These are phyloP conservation scores for Chlorocebus sabaeus DNA, from an alignment of 2,113 vertebrate genomes.

Conservation along the genomic window DNA sequence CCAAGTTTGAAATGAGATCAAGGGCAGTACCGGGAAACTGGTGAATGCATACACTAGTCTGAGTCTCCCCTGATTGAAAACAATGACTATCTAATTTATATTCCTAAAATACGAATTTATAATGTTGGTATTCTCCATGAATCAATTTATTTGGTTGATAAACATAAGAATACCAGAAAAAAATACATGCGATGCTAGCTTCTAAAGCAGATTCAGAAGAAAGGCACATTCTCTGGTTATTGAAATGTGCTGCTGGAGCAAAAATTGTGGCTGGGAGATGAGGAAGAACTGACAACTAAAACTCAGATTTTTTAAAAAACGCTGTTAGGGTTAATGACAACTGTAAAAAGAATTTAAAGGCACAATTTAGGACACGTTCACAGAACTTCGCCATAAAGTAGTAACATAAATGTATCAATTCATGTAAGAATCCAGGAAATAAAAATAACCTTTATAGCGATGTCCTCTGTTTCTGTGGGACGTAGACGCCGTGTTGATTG, in stretches of 20 bases:
- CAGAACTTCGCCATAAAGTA: neutral
- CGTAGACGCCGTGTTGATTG: slow-evolving; percentile 87
- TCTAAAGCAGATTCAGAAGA: neutral
- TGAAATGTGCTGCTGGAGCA: neutral
- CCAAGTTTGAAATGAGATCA: neutral
- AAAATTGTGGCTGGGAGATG: neutral
- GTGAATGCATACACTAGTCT: neutral
- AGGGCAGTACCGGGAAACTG: neutral
- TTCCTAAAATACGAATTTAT: neutral
- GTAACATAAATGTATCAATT: neutral
- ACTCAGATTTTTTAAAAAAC: neutral
- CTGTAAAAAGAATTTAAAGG: neutral
- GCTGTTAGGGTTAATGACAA: neutral
- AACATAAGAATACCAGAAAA: neutral
- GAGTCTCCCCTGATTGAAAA: neutral
- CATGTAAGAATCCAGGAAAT: neutral
- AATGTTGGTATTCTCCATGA: neutral
- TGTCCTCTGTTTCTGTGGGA: slow-evolving; percentile 89
- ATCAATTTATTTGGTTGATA: neutral
- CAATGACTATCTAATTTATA: neutral
- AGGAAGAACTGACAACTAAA: neutral
- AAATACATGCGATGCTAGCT: neutral
- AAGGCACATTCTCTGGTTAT: neutral
- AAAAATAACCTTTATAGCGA: slow-evolving; percentile 92
- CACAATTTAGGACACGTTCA: neutral